These are phyloP conservation scores for Agonopterix alstromeriana DNA, from an alignment of 2,888 invertebrate species.

Conservation along the genomic window DNA sequence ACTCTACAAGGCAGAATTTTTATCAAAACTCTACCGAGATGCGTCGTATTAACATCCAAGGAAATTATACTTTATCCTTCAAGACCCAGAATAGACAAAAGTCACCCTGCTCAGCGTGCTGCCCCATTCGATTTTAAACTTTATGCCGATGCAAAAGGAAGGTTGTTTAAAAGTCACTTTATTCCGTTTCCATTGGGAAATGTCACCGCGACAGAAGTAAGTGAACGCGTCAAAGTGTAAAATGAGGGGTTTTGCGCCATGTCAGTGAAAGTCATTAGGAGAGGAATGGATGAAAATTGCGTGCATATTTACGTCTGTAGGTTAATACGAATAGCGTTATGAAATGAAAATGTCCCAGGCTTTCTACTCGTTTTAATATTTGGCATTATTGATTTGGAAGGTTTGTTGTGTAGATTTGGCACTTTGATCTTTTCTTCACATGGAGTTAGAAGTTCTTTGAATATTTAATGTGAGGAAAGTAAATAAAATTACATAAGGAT, in stretches of 20 bases:
- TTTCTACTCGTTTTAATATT: slow-evolving; percentile 31
- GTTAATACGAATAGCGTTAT: slow-evolving; percentile 65
- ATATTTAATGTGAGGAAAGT: no score
- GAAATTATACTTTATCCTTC: slow-evolving; percentile 62
- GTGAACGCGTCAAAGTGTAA: slow-evolving; percentile 77
- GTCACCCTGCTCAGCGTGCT: slow-evolving; percentile 39
- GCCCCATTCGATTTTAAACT: slow-evolving; percentile 40
- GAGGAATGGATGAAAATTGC: slow-evolving; percentile 74
- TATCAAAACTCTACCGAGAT: slow-evolving; percentile 22
- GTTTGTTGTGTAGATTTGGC: neutral
- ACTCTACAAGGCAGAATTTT: slow-evolving; percentile 31
- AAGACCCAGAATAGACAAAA: slow-evolving; percentile 70
- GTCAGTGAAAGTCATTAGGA: slow-evolving; percentile 76
- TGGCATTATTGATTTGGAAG: slow-evolving; percentile 20
- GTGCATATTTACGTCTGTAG: slow-evolving; percentile 69
- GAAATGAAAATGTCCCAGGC: slow-evolving; percentile 55
- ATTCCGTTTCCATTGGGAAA: slow-evolving; percentile 59
- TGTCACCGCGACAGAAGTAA: slow-evolving; percentile 69
- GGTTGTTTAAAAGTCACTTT: slow-evolving; percentile 28
- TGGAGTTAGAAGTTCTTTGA: no score
- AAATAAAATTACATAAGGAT: no score
- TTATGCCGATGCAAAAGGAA: slow-evolving; percentile 32
- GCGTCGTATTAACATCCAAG: slow-evolving; percentile 32
- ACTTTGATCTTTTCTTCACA: no score
- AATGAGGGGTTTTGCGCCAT: slow-evolving; percentile 71